Base-by-base conservation (phyloP, 2,797 vertebrate genomes). In the Paratrypauchen microcephalus region DNA sequence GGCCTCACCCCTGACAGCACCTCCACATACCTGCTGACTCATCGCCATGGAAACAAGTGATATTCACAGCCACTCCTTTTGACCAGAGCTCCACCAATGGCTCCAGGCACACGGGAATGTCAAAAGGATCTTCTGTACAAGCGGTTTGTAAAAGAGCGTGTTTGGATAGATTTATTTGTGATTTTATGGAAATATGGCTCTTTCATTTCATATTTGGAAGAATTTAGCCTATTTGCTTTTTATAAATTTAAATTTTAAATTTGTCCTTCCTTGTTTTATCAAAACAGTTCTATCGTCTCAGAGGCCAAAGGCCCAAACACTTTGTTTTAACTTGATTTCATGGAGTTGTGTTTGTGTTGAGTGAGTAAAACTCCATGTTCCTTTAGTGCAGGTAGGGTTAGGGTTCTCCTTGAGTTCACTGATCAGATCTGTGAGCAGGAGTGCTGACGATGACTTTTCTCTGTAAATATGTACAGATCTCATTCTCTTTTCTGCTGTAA, bases 401-500 rank as follows among this genome's bases (percentile, higher is more conserved):
- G 3, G 87, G 91, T 93, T 90, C 83, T 84, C 83, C 83, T 90
- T 87, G 65, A 82, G 89, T 89, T 89, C 77, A 81, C 80, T 84
- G 86, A 58, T 26, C 79, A 86, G 26, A 32, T 19, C 26, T 36
- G 6, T 60, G 30, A 60, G 70, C 74, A 79, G 77, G 84, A 67
- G 77, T 75, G 83, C 76, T 41, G n/a, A 70, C 0, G 69, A 66
- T 70, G 85, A 66, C 83, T 77, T 72, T 82, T 72, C 70, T 74
- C 54, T 93, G 92, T 94, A 94, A 88, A 94, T 93, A 55, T 94
- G 93, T 92, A 94, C 85, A 94, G 91, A 77, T 89, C 91, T 88
- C 80, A 83, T 86, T 90, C 88, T 92, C 76, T 81, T 91, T 82
- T 78, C 85, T 90, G 86, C 87, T 92, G 88, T 92, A 91, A 93